Base-by-base conservation (phyloP, 2,113 vertebrate genomes). In the Ursus arctos region DNA sequence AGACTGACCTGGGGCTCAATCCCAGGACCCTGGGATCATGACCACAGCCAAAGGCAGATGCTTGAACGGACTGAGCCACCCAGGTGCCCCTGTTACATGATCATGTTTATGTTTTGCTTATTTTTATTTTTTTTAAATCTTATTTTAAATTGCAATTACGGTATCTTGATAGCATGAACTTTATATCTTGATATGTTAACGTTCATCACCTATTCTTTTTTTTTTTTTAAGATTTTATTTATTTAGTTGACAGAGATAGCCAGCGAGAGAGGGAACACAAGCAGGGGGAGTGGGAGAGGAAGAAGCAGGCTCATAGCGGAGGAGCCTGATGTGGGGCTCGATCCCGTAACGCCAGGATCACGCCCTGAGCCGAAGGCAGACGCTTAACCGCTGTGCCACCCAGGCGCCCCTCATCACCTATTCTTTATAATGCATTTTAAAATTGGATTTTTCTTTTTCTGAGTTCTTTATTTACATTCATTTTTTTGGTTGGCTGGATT, bases 391-490 rank as follows among this genome's bases (percentile, higher is more conserved):
- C 40, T 40, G 40, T 40, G 40, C 40, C 40, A 40, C 40, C 40
- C 40, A 40, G 40, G 40, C 40, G 40, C 40, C 40, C 40, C 40
- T 36, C 36, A 36, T 36, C 36, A 36, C 36, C 36, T 36, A 36
- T 33, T 87, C 53, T 84, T 94, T 61, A 22, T 22, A 84, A 95
- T 67, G 49, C 16, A 53, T 43, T 67, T 80, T 67, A 12, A 76
- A 85, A 26, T 51, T 14, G 55, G 36, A 65, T 36, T 65, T 93
- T 77, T 71, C 26, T 79, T 80, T 94, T 53, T 43, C 63, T 69
- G 40, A 87, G 22, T 63, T 93, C 31, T 67, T 91, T 67, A 59
- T 96, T 95, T 93, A 40, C 55, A 83, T 59, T 72, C 21, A 26
- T 76, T 16, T 69, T 31, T 93, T 81, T 21, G 55, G 0, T 51